phyloP scores from a whole-genome alignment of 1,140 invertebrate species.

The Trichonephila inaurata region DNA sequence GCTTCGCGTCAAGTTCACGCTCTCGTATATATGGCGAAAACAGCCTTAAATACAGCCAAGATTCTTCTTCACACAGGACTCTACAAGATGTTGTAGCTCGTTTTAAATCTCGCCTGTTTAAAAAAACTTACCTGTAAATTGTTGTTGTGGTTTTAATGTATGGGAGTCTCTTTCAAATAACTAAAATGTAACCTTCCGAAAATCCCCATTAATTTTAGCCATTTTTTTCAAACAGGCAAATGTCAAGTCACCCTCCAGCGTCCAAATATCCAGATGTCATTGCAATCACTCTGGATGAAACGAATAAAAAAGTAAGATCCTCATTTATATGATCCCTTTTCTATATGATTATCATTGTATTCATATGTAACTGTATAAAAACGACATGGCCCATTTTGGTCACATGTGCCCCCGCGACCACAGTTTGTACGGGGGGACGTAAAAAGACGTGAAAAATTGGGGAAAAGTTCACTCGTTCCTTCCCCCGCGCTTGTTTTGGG shows the following conservation, averaged over 20 bases:
- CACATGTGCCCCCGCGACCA: constrained; percentile 97
- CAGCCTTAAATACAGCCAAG: too few relatives aligned
- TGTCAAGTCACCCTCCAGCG: constrained; percentile 89
- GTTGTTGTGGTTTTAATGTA: too few relatives aligned
- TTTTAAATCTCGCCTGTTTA: too few relatives aligned
- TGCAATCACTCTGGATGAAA: constrained; percentile 92
- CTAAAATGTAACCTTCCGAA: too few relatives aligned
- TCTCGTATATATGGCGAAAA: too few relatives aligned
- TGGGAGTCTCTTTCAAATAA: too few relatives aligned
- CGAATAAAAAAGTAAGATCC: constrained; percentile 85
- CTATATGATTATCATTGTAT: background rate
- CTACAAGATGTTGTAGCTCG: too few relatives aligned
- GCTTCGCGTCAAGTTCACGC: too few relatives aligned
- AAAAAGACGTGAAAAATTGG: constrained; percentile 94
- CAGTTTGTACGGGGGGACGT: constrained; percentile 97
- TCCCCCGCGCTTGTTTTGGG: constrained; percentile 98
- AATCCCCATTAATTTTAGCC: background rate
- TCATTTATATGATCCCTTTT: background rate
- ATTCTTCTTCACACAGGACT: too few relatives aligned
- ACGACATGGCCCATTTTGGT: constrained; percentile 80
- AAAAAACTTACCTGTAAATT: too few relatives aligned
- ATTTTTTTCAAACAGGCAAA: constrained; percentile 82
- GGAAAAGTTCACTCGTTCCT: constrained; percentile 95
- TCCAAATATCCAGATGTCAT: constrained; percentile 94
- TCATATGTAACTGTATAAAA: background rate